Evolutionary conservation across 2,888 invertebrate genomes (phyloP), one percentile per base, ranked within the genome.

Genomic region (Scaptomyza polygonia): DNA sequence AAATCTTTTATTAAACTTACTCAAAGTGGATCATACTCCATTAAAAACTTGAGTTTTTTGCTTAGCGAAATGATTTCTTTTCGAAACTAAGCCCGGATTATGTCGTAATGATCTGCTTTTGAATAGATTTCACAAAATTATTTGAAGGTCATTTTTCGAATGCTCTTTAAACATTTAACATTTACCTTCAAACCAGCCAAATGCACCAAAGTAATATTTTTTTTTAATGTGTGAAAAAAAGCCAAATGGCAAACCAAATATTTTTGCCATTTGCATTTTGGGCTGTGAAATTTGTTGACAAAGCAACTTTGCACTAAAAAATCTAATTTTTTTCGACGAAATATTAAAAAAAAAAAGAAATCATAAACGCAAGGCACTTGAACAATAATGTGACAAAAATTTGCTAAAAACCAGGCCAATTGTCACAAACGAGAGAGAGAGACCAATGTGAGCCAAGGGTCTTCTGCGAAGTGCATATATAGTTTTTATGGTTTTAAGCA

Each of bases 241-340:
- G 34, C 1, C 21, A 21, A 32, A 53, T 30, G 45, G 27, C 16
- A 9, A 36, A 0, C 25, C 11, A 18, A 29, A 27, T 42, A 16
- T 29, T 14, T 21, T 5, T 11, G 18, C 5, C 44, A 69, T 69
- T 67, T 61, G 70, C 62, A 69, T 61, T 68, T 14, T 52, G 52
- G 54, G 52, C 29, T 56, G 39, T 51, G 47, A 48, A 55, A 71
- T 55, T 52, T 44, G 27, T n/a, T 21, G 34, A 67, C 68, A 73
- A 69, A 59, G 53, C 40, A 27, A 56, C 63, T 79, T 77, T 82
- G 82, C 74, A 67, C 87, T 86, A 85, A 85, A 85, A 84, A 85
- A 88, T 79, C 85, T 81, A 77, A 85, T 85, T 88, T 85, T 81
- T 80, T 88, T 88, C 88, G 58, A 25, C 67, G 88, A 88, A 84